Conservation (phyloP, 2,113 vertebrate species). For the Scolopax mira region DNA sequence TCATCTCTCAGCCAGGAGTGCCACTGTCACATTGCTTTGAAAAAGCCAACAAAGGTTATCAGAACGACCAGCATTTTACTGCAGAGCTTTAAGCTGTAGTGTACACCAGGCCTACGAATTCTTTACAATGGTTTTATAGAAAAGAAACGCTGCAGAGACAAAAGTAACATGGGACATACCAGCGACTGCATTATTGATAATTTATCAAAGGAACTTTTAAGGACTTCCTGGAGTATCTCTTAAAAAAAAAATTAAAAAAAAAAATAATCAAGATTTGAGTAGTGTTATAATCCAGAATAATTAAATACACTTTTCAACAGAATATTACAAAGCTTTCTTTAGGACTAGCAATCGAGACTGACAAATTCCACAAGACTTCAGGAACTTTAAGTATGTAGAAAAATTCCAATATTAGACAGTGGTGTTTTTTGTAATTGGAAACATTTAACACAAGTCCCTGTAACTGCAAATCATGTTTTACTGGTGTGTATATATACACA, state of each 20-base stretch:
- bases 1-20: background rate
- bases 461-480: background rate
- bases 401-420: conserved; percentile 53
- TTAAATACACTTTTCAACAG: conserved; percentile 28
- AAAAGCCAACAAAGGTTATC: background rate
- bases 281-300: conserved; percentile 11
- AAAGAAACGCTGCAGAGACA: conserved; percentile 15
- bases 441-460: conserved; percentile 53
- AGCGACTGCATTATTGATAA: background rate
- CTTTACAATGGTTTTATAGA: conserved; percentile 24
- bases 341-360: conserved; percentile 63
- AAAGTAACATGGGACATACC: background rate
- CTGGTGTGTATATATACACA: background rate
- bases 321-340: conserved; percentile 58
- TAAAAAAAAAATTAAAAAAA: background rate
- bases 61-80: background rate
- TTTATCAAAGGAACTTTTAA: background rate
- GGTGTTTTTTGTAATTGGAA: conserved; percentile 46
- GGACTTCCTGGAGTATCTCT: background rate
- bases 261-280: background rate
- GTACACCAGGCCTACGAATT: background rate
- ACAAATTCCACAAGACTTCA: conserved; percentile 67
- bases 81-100: background rate
- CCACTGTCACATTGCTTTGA: background rate
- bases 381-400: conserved; percentile 64